Conservation (phyloP, 2,797 vertebrate species). For the Sciurus vulgaris region DNA sequence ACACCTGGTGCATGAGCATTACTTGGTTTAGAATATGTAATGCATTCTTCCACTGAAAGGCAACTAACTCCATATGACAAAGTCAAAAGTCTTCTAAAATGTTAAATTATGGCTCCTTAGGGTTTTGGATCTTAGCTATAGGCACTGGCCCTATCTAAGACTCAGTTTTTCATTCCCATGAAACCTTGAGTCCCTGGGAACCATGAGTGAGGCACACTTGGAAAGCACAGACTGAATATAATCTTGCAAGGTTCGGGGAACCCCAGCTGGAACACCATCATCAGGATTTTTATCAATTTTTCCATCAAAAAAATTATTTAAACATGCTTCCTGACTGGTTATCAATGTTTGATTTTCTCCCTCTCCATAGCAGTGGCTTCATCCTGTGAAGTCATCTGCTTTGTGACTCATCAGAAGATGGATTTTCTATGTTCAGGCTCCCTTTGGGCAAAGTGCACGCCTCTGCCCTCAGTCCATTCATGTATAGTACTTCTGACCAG, state of each 20-base stretch:
- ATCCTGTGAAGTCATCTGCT: background rate
- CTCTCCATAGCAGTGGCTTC: background rate
- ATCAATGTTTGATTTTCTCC: background rate
- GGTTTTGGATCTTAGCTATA: background rate
- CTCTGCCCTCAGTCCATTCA: background rate
- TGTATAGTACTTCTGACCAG: background rate
- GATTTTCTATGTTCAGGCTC: background rate
- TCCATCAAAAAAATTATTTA: slow-evolving; percentile 19
- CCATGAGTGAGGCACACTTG: too few relatives aligned
- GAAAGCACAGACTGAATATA: background rate
- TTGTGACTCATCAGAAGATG: background rate
- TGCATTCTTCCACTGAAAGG: background rate
- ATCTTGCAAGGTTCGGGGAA: background rate
- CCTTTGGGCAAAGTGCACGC: background rate
- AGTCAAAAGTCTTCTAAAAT: slow-evolving; percentile 23
- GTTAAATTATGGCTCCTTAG: background rate
- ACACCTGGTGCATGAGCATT: background rate
- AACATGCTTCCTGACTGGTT: background rate
- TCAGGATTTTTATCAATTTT: background rate
- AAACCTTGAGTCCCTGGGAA: background rate
- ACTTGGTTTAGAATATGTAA: background rate
- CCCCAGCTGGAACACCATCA: background rate
- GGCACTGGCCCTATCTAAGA: background rate
- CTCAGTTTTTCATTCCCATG: background rate
- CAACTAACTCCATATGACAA: too few relatives aligned